These are phyloP conservation scores for Ophion slaviceki DNA, from an alignment of 2,888 invertebrate species.

Conservation along the genomic window DNA sequence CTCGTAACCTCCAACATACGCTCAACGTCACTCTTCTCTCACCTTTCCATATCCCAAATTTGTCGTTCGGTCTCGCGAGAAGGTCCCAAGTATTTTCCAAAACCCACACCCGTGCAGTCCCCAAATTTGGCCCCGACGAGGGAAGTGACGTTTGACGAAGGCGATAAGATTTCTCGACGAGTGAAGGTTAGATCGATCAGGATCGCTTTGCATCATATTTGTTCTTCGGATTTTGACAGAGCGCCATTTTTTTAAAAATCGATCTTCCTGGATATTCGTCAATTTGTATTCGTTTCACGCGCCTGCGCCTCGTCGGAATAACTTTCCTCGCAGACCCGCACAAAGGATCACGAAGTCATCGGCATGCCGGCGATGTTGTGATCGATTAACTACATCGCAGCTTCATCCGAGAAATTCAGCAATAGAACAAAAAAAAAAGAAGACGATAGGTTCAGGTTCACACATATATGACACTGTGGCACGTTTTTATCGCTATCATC, in stretches of 20 bases:
- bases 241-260: constrained; percentile 5
- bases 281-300: constrained; percentile 8
- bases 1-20: neutral
- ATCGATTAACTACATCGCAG: constrained; percentile 12
- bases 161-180: neutral
- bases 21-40: neutral
- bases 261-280: constrained; percentile 20
- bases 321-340: neutral
- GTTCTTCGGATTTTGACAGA: neutral
- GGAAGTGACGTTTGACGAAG: neutral
- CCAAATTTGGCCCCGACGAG: neutral
- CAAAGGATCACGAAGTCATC: neutral
- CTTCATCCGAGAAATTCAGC: neutral
- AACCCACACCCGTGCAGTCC: neutral
- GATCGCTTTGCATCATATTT: neutral
- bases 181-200: constrained; percentile 15
- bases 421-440: neutral
- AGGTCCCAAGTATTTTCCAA: neutral
- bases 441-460: constrained; percentile 23
- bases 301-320: neutral
- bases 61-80: neutral
- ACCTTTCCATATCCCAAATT: constrained; percentile 35
- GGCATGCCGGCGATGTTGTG: neutral
- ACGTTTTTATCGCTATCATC: constrained; percentile 49
- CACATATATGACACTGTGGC: constrained; percentile 58